These are phyloP conservation scores for Rhombomys opimus DNA, from an alignment of 2,113 vertebrate genomes.

Conservation along the genomic window DNA sequence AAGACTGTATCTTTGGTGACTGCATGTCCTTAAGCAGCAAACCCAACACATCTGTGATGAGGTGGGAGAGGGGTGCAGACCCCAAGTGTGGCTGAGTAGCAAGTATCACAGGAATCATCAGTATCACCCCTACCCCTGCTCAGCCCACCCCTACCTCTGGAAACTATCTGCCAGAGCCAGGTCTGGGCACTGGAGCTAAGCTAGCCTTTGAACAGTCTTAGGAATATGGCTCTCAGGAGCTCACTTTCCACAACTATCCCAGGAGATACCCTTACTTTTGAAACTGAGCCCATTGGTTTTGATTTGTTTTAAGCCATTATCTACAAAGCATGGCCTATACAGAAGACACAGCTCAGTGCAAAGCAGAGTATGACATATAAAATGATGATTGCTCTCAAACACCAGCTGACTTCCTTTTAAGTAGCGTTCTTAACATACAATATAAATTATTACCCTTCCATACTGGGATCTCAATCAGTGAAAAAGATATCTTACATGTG, in stretches of 20 bases:
- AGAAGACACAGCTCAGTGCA: background rate
- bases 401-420: background rate
- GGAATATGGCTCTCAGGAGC: background rate
- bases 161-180: background rate
- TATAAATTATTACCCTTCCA: background rate
- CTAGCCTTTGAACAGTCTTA: background rate
- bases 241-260: background rate
- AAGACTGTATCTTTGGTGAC: background rate
- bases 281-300: constrained; percentile 10
- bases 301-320: constrained; percentile 52
- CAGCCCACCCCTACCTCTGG: background rate
- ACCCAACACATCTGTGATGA: background rate
- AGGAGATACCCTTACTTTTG: background rate
- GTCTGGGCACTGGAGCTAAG: background rate
- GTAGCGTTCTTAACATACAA: background rate
- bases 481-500: constrained; percentile 25
- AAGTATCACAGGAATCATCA: background rate
- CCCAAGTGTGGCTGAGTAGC: background rate
- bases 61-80: too few species aligned
- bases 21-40: background rate
- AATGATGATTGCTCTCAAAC: constrained; percentile 6
- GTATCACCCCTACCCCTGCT: background rate
- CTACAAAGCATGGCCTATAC: background rate
- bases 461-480: background rate
- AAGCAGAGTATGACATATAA: background rate